Percentiles rank a stretch among this genome's conserved stretches.
Conservation (phyloP, 2,888 invertebrate genomes). For the Julus scanicus region DNA sequence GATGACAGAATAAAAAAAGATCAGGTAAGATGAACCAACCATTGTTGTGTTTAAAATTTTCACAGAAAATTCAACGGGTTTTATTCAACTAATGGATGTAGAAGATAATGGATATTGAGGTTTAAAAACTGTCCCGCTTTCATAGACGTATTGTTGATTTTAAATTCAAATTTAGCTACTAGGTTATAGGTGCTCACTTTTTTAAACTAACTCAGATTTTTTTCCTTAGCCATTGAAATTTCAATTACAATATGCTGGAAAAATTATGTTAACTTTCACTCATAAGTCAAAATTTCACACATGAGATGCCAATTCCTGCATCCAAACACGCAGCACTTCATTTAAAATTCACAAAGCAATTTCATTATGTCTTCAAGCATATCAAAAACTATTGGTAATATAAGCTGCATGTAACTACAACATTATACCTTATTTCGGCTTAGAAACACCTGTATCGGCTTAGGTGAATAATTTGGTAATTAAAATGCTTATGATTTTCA, state of each 20-base stretch:
- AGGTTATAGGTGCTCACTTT: not conserved
- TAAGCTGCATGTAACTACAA: not conserved
- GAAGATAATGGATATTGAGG: not conserved
- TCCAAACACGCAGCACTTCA: too few relatives aligned
- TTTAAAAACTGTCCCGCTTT: not conserved
- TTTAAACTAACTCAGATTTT: not conserved
- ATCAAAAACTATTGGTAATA: not conserved
- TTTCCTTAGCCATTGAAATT: not conserved
- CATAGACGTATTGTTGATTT: not conserved
- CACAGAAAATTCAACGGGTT: not conserved
- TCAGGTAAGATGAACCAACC: not conserved
- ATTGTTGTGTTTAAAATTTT: not conserved
- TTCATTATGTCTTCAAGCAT: not conserved
- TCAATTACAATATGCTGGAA: not conserved
- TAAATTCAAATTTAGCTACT: not conserved
- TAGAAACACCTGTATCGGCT: conserved; percentile 25
- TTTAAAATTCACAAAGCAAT: not conserved
- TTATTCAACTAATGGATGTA: not conserved
- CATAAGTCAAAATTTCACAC: not conserved
- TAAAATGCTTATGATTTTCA: not conserved
- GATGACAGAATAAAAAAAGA: not conserved
- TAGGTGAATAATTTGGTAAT: conserved; percentile 7
- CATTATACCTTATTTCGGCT: not conserved
- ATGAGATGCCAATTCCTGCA: not conserved
- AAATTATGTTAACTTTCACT: not conserved